Base-by-base conservation (phyloP, 2,797 vertebrate species). In the Cryptoprocta ferox region DNA sequence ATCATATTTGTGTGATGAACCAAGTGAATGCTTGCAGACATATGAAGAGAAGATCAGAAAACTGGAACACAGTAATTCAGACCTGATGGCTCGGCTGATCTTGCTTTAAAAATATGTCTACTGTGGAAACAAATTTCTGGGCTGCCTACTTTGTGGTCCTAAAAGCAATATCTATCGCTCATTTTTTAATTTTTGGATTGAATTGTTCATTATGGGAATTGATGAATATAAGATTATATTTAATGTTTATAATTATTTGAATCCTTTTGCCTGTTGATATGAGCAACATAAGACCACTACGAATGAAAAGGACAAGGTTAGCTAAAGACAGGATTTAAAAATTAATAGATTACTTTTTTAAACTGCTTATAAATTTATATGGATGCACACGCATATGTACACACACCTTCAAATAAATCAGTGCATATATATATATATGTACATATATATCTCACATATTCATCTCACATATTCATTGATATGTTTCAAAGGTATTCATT, bases 41-140 rank as follows among this genome's bases (percentile, higher is more conserved):
- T 45, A 26, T 35, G 53, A 59, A 93, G 59, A 65, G 28, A 84
- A 42, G 37, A 84, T 92, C 59, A 42, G 85, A 70, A 18, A 12
- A 24, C 37, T 37, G 71, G 32, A 94, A 70, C 6, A 42, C 32
- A 78, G 2, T 63, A 42, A 85, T 91, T 82, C 87, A 89, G 80
- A 66, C 8, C 30, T 50, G 39, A 30, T 53, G 53, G 24, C 32
- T 37, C 18, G 78, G 28, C 18, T 89, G 42, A 59, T 53, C 11
- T 50, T 88, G 26, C 35, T 92, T 73, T 53, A 14, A 53, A 26
- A 42, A 32, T 35, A 66, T 28, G 4, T 84, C 5, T 68, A 35
- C 70, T n/a, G 11, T 70, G 53, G 63, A 78, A 76, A 32, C 24
- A 94, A 71, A 71, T 15, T 16, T 24, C 61, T n/a, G 4, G 16